A percentile compares a stretch with the other conserved stretches of the same genome.
phyloP scores from a whole-genome alignment of 2,888 invertebrate genomes.

The Cancer borealis region DNA sequence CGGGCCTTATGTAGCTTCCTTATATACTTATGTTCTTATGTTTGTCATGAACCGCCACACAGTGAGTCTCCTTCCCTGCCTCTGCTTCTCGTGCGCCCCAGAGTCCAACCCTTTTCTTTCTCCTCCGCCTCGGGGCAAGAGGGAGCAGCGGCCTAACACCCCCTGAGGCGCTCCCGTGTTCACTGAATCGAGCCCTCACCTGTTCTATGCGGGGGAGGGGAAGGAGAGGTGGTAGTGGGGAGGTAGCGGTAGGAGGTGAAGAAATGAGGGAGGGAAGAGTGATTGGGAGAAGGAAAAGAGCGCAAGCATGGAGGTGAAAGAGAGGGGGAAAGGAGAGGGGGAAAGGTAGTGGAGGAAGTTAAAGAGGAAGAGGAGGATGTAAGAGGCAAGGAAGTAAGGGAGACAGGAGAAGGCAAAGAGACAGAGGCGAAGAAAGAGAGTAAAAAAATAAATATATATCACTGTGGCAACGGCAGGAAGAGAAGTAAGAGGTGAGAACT shows the following conservation, averaged over 20 bases:
- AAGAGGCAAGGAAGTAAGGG: not conserved
- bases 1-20: too few relatives aligned
- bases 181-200: slow-evolving; percentile 36
- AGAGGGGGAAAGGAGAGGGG: not conserved
- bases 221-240: not conserved
- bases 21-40: too few relatives aligned
- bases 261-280: not conserved
- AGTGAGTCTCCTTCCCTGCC: not conserved
- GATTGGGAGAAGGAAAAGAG: not conserved
- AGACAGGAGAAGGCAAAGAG: not conserved
- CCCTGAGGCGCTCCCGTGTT: not conserved
- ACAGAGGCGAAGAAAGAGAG: not conserved
- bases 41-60: not conserved
- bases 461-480: not conserved
- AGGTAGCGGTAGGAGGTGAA: not conserved
- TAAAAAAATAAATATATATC: not conserved
- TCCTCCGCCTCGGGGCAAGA: not conserved
- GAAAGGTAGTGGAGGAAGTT: not conserved
- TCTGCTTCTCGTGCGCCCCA: not conserved
- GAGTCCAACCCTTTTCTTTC: not conserved
- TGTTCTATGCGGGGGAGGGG: not conserved
- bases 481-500: slow-evolving; percentile 8
- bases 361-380: not conserved
- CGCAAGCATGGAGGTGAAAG: not conserved
- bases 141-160: not conserved